These are phyloP conservation scores for Spilogale gracilis DNA, from an alignment of 2,113 vertebrate genomes.

Conservation along the genomic window DNA sequence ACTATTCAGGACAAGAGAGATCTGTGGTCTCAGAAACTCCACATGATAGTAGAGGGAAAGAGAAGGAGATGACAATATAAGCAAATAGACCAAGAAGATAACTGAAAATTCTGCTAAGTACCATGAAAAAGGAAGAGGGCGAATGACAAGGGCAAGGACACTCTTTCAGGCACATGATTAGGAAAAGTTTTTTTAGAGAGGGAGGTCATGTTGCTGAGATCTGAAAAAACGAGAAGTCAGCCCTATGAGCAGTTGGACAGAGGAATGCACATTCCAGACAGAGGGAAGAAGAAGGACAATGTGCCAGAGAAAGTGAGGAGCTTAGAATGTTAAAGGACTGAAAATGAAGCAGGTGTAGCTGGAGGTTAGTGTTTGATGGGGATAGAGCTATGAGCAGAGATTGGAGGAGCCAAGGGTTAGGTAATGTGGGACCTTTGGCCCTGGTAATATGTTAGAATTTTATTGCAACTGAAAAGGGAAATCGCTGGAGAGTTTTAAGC, in stretches of 20 bases:
- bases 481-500: slow-evolving; percentile 45
- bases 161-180: background rate
- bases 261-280: background rate
- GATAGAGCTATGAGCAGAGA: background rate
- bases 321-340: background rate
- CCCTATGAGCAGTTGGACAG: background rate
- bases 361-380: background rate
- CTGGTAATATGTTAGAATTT: background rate
- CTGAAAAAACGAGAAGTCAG: background rate
- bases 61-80: background rate
- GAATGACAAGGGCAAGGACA: background rate
- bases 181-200: background rate
- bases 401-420: background rate
- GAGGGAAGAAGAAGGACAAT: background rate
- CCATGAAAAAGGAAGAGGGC: background rate
- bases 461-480: slow-evolving; percentile 45
- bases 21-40: background rate
- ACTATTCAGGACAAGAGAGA: background rate
- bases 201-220: background rate
- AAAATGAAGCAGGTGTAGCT: background rate
- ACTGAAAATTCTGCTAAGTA: background rate
- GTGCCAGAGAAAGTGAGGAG: background rate
- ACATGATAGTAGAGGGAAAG: background rate
- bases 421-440: background rate
- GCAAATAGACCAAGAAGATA: background rate